Base-by-base conservation (phyloP, 1,140 invertebrate species). In the Bombus sibiricus region DNA sequence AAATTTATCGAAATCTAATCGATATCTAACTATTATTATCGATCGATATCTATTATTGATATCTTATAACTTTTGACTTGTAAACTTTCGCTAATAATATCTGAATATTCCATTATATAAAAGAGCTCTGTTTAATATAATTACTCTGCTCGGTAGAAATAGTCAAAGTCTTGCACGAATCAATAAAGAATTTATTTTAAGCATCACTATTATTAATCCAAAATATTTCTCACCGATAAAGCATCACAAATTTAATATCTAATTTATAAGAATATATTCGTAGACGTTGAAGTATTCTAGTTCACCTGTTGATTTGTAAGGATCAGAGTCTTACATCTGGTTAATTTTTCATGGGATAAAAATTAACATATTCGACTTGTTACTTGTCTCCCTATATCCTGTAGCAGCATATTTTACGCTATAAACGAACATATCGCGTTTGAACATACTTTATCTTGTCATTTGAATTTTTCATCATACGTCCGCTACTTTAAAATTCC, bases 381-480 rank as follows among this genome's bases (percentile, higher is more conserved):
- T 22, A 28, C 41, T 22, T 8, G 72, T 22, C n/a, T 47, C 10
- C 6, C 32, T 22, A 12, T 62, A 28, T 12, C 41, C n/a, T 32
- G 3, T 28, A 15, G n/a, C 71, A n/a, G 22, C 71, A n/a, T 22
- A n/a, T 68, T 22, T 22, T 37, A 32, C 5, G 2, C 18, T 1
- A 2, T 53, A 53, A 22, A 53, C 18, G 4, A 25, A 28, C 25
- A 3, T 59, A 39, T 41, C 2, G 6, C 37, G 37, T 77, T 39
- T 32, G 37, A n/a, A 25, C 18, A 22, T 41, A 41, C 18, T 9
- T 62, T 32, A 78, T 28, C 34, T 10, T 32, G 59, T 78, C 39
- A 43, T 78, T 78, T 78, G n/a, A 39, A 78, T 78, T 12, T 78
- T 78, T 77, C 8, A 75, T 57, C 73, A 37, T 28, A 57, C 22